phyloP scores from a whole-genome alignment of 2,888 invertebrate species.

The Drosophila demipolita region DNA sequence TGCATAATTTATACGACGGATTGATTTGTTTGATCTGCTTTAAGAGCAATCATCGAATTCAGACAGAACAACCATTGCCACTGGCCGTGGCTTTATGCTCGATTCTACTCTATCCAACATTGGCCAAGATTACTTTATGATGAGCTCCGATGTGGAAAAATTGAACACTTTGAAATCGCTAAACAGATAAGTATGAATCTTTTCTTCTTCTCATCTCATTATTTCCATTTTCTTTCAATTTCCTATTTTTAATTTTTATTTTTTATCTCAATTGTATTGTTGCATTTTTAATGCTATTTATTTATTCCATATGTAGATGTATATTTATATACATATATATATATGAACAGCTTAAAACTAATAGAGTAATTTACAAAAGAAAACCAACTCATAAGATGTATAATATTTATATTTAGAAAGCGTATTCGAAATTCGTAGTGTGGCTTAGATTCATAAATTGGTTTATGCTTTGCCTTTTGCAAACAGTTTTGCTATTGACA shows the following conservation, averaged over 20 bases:
- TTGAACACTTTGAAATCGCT: not conserved
- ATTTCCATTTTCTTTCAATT: not conserved
- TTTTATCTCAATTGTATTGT: too few relatives aligned
- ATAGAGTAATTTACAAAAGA: not conserved
- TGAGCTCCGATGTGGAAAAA: not conserved
- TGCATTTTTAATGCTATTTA: too few relatives aligned
- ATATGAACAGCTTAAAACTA: too few relatives aligned
- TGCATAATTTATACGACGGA: slow-evolving; percentile 64
- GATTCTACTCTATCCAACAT: not conserved
- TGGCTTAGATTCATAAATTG: not conserved
- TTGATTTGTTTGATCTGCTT: slow-evolving; percentile 56
- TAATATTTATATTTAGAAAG: not conserved
- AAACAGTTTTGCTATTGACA: slow-evolving; percentile 72
- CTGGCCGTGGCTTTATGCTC: not conserved
- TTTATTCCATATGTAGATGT: too few relatives aligned
- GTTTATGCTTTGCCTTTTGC: slow-evolving; percentile 55
- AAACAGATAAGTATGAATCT: not conserved
- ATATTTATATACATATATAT: too few relatives aligned
- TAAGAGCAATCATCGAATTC: slow-evolving; percentile 26
- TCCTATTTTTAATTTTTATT: not conserved
- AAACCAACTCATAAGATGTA: not conserved
- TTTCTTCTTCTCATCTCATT: not conserved
- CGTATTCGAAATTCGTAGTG: slow-evolving; percentile 19
- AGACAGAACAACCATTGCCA: slow-evolving; percentile 8
- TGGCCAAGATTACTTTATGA: not conserved